A percentile compares a stretch with the other conserved stretches of the same genome.
These are phyloP conservation scores for Phyllostomus hastatus DNA, from an alignment of 2,113 vertebrate species.

Conservation along the genomic window DNA sequence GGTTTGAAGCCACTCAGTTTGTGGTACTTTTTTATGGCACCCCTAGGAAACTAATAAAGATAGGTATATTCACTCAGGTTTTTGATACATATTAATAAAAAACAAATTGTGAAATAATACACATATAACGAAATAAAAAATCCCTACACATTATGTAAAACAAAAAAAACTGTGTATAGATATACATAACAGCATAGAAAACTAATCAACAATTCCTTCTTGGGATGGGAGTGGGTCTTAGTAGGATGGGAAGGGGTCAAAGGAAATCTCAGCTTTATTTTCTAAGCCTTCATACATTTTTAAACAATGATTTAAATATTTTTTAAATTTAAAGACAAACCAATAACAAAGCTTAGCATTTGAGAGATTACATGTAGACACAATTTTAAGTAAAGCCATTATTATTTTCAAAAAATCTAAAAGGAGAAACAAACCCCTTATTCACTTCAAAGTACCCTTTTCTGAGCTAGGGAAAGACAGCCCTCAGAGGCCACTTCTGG, in stretches of 20 bases:
- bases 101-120: background rate
- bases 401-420: background rate
- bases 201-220: background rate
- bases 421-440: background rate
- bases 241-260: background rate
- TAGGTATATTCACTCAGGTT: background rate
- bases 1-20: background rate
- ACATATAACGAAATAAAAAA: background rate
- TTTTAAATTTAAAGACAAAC: background rate
- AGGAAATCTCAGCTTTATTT: background rate
- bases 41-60: background rate
- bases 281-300: background rate
- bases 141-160: background rate
- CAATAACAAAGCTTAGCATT: background rate
- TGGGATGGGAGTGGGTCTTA: background rate
- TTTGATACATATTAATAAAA: background rate
- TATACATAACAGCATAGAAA: background rate
- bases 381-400: background rate
- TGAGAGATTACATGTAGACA: background rate
- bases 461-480: background rate
- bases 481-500: background rate
- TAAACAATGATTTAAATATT: background rate
- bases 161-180: background rate
- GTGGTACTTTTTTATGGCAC: background rate
- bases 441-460: background rate